These are phyloP conservation scores for Umimayanthus kanabou DNA, from an alignment of 92 coral and sea anemone genomes.

Conservation along the genomic window DNA sequence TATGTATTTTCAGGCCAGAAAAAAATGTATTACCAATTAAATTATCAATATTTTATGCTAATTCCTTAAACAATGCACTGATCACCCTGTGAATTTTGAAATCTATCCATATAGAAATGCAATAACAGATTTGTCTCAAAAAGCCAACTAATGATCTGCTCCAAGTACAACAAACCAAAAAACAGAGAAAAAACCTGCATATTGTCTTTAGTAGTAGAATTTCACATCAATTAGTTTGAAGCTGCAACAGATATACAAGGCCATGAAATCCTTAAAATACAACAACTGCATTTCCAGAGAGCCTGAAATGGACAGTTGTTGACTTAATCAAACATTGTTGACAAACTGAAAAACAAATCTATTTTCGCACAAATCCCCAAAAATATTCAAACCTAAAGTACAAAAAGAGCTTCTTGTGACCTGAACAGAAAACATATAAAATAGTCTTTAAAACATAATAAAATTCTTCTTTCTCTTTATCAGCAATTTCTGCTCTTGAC, in stretches of 20 bases:
- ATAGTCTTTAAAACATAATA: background rate
- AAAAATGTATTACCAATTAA: no score
- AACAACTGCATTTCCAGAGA: background rate
- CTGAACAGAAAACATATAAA: background rate
- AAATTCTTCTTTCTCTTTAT: background rate
- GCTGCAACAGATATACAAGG: background rate
- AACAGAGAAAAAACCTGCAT: background rate
- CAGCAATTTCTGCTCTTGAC: background rate
- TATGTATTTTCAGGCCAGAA: background rate
- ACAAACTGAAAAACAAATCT: conserved; percentile 11
- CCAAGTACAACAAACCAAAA: background rate
- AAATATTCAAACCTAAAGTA: background rate
- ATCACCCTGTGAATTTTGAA: background rate
- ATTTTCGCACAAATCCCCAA: background rate
- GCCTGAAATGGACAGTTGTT: background rate
- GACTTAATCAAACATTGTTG: conserved; percentile 11
- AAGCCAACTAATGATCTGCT: background rate
- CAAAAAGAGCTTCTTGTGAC: background rate
- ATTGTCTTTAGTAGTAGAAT: background rate
- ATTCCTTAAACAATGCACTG: background rate
- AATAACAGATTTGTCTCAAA: background rate
- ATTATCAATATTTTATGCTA: background rate
- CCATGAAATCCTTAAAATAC: background rate
- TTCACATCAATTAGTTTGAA: background rate
- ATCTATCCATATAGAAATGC: background rate